Base-by-base conservation (phyloP, 2,888 invertebrate species). In the Pterostichus madidus region DNA sequence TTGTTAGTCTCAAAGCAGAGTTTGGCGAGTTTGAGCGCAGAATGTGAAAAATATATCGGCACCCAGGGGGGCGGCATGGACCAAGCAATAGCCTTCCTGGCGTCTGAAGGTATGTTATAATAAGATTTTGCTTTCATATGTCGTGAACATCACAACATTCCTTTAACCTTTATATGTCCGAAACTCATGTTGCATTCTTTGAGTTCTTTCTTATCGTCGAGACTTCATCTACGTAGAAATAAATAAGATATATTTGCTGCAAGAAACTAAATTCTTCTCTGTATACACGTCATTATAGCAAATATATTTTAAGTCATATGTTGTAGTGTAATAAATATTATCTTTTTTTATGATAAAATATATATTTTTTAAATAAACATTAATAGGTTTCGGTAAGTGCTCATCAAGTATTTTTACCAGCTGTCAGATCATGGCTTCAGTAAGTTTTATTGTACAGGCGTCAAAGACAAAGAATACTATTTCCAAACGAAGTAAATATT, bases 31-130 rank as follows among this genome's bases (percentile, higher is more conserved):
- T 90, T 98, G 84, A 97, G 99, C 88, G 98, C 99, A 0, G 92
- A 92, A 85, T 95, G 97, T 88, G 99, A 99, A 90, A 93, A 95
- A 85, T 97, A 96, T 87, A 98, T 99, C 86, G 99, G 99, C 24
- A 99, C 99, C 0, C 96, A 98, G 90, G 99, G 99, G 31, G 99
- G 99, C 53, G 99, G 99, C 84, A 99, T 99, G 99, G 99, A 99
- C 90, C 99, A 99, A 91, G 99, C 99, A 0, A 98, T 99, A 87
- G 98, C 97, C 77, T 97, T 98, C 89, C 92, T 99, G 56, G 99
- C 96, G 2, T 93, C 94, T 87, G 92, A 93, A 89, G 95, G 93
- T 93, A 88, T 88, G 75, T 75, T 73, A 46, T 73, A 73, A 73
- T 46, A 52, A 52, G 13, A 75, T 52, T 75, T 75, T n/a, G 5